Evolutionary conservation across 2,888 invertebrate species (phyloP).

Genomic region (Plagodis dolabraria): DNA sequence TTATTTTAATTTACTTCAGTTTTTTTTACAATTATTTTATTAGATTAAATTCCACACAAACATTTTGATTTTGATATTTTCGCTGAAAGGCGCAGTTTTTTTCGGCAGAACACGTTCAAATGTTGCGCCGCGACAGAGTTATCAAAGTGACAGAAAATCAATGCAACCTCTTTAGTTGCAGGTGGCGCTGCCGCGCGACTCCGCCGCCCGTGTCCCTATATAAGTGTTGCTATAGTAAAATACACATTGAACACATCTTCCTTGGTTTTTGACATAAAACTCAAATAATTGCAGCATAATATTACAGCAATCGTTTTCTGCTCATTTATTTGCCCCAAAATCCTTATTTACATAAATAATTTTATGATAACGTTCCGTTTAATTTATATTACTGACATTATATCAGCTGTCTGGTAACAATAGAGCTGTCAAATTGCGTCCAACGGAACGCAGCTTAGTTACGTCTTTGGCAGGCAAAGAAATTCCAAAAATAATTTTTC

Average conservation of each 20-base stretch:
- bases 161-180: conserved; percentile 43
- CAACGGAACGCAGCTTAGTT: conserved; percentile 50
- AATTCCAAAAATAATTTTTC: conserved; percentile 67
- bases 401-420: conserved; percentile 5
- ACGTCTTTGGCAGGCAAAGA: conserved; percentile 56
- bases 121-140: conserved; percentile 65
- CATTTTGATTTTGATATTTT: conserved; percentile 45
- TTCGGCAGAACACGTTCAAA: conserved; percentile 66
- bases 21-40: conserved; percentile 12
- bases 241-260: neutral
- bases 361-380: conserved; percentile 18
- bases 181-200: neutral
- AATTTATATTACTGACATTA: conserved; percentile 1
- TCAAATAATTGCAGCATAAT: no score
- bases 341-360: no score
- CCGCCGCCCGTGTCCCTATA: neutral
- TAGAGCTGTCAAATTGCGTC: conserved; percentile 44
- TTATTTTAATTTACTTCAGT: neutral
- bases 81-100: conserved; percentile 43
- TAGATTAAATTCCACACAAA: conserved; percentile 25
- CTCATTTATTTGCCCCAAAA: no score
- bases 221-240: conserved; percentile 14
- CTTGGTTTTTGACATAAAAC: neutral
- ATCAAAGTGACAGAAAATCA: conserved; percentile 66
- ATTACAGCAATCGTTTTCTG: no score